Conservation (phyloP, 1,140 invertebrate species). For the Radopholus similis region DNA sequence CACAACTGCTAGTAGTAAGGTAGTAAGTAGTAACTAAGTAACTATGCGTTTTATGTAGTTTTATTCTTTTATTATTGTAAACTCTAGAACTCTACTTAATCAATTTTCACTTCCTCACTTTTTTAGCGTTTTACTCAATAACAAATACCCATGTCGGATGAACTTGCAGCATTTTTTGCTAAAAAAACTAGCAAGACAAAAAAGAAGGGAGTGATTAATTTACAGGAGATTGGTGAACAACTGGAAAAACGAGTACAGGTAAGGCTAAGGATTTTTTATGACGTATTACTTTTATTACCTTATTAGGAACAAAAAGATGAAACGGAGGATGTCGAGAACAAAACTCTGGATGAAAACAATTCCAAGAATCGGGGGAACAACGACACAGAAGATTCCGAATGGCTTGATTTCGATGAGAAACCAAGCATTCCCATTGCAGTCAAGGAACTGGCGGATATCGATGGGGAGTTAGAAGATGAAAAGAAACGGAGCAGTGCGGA, state of each 20-base stretch:
- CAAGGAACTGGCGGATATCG: slow-evolving; percentile 24
- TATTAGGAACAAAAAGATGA: slow-evolving; percentile 32
- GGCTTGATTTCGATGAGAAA: slow-evolving; percentile 23
- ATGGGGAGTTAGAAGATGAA: slow-evolving; percentile 28
- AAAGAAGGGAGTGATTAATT: slow-evolving; percentile 27
- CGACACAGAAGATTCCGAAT: slow-evolving; percentile 29
- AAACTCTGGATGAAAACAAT: not conserved
- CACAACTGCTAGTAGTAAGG: too few species aligned
- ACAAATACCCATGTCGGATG: too few species aligned
- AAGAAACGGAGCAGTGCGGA: slow-evolving; percentile 24
- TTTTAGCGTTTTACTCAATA: too few species aligned
- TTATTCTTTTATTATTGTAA: too few species aligned
- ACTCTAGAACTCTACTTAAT: too few species aligned
- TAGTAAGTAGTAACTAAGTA: too few species aligned
- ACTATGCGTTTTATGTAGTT: too few species aligned
- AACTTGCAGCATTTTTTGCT: slow-evolving; percentile 33
- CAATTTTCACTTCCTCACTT: too few species aligned
- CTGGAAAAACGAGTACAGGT: slow-evolving; percentile 16
- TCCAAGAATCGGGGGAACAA: not conserved
- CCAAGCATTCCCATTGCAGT: slow-evolving; percentile 13
- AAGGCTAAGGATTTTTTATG: slow-evolving; percentile 12
- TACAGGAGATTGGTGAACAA: slow-evolving; percentile 27
- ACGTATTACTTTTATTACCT: slow-evolving; percentile 5
- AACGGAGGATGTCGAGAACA: slow-evolving; percentile 9
- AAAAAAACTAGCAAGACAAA: slow-evolving; percentile 26